phyloP scores from a whole-genome alignment of 2,888 invertebrate genomes.

The Cerastis rubricosa region DNA sequence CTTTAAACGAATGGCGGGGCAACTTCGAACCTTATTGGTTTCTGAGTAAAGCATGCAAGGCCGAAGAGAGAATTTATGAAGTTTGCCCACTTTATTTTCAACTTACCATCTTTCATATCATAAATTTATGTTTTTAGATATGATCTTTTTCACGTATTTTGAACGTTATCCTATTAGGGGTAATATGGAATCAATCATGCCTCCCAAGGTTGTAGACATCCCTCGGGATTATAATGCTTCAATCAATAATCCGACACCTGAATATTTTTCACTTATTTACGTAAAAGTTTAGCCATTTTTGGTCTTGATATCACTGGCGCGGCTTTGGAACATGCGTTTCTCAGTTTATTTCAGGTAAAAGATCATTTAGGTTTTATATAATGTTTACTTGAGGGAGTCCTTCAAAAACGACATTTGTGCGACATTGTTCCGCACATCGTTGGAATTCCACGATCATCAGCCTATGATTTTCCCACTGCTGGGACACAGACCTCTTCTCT shows the following conservation, averaged over 20 bases:
- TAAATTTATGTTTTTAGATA: neutral
- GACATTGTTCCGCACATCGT: too few species aligned
- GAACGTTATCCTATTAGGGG: neutral
- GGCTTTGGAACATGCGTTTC: neutral
- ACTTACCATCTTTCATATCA: neutral
- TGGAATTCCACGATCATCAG: too few species aligned
- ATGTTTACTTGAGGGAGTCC: too few species aligned
- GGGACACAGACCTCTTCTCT: too few species aligned
- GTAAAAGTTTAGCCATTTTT: neutral
- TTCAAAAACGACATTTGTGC: too few species aligned
- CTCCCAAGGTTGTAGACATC: slow-evolving; percentile 26
- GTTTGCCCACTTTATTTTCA: neutral
- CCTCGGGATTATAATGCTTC: slow-evolving; percentile 21
- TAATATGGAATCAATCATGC: slow-evolving; percentile 37
- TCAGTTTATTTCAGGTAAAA: neutral
- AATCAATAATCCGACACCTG: slow-evolving; percentile 26
- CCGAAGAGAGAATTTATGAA: neutral
- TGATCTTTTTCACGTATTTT: slow-evolving; percentile 9
- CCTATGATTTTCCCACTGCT: too few species aligned
- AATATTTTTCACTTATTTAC: slow-evolving; percentile 25
- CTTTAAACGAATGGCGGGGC: neutral
- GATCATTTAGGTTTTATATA: neutral
- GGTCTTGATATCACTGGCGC: neutral
- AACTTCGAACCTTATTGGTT: slow-evolving; percentile 3
- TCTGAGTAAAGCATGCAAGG: neutral